phyloP scores from a whole-genome alignment of 2,113 vertebrate species.

The Petroica traversi region DNA sequence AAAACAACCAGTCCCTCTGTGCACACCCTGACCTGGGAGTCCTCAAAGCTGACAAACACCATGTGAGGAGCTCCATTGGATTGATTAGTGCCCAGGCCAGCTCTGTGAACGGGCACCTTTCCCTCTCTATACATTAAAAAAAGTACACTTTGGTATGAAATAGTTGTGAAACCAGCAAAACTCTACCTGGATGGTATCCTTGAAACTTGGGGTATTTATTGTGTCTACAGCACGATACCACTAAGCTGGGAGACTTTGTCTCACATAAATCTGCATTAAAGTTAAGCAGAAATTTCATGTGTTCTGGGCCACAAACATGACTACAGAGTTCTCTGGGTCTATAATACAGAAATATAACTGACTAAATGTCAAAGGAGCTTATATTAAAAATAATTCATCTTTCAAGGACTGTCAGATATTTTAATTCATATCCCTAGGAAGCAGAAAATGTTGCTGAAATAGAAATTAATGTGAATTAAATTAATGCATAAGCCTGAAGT shows the following conservation, averaged over 20 bases:
- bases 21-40: background rate
- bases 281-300: background rate
- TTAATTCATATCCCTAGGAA: background rate
- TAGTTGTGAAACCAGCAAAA: background rate
- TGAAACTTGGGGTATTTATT: background rate
- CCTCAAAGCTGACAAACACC: background rate
- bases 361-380: background rate
- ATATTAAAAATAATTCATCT: background rate
- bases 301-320: background rate
- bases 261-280: background rate
- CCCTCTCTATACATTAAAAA: background rate
- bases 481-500: background rate
- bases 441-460: background rate
- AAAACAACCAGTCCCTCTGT: background rate
- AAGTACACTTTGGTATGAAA: background rate
- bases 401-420: background rate
- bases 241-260: background rate
- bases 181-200: background rate
- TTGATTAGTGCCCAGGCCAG: background rate
- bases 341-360: background rate
- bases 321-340: background rate
- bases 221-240: background rate
- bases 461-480: background rate
- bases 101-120: background rate
- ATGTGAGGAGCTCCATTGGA: background rate